Evolutionary conservation across 2,113 vertebrate species (phyloP).

Genomic region (Megalops atlanticus): DNA sequence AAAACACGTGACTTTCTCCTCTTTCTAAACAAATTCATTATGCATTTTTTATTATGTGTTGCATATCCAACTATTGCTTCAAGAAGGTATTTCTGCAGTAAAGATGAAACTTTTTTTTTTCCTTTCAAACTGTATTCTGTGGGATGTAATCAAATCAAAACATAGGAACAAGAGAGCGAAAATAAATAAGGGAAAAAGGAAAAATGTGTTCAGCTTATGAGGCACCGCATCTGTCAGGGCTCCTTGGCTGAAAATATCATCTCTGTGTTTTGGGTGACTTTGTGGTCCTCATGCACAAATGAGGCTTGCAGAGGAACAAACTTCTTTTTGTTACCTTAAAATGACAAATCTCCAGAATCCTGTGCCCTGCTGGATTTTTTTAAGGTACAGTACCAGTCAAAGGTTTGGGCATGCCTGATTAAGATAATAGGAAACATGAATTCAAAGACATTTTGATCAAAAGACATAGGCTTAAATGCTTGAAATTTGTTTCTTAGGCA

Average conservation of each 20-base stretch:
- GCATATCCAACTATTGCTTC: neutral
- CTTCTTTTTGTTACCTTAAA: neutral
- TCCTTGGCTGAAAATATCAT: neutral
- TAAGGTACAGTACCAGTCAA: neutral
- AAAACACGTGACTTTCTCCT: neutral
- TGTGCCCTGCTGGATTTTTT: neutral
- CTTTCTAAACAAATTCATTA: neutral
- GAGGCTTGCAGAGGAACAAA: neutral
- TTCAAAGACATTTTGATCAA: too few relatives aligned
- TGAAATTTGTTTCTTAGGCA: too few relatives aligned
- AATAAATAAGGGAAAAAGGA: neutral
- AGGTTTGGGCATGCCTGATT: too few relatives aligned
- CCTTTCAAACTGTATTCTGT: neutral
- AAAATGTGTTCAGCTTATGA: neutral
- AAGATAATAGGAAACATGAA: too few relatives aligned
- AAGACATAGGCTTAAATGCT: too few relatives aligned
- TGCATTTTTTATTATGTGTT: neutral
- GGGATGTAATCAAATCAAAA: neutral
- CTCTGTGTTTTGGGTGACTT: neutral
- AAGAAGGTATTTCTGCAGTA: neutral
- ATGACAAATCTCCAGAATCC: neutral
- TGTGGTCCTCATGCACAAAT: neutral
- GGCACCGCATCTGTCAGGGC: neutral
- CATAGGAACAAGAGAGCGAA: neutral
- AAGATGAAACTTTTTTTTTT: constrained; percentile 16